Percentiles rank a stretch among this genome's conserved stretches.
phyloP scores from a whole-genome alignment of 2,113 vertebrate genomes.

The Dicaeum eximium region DNA sequence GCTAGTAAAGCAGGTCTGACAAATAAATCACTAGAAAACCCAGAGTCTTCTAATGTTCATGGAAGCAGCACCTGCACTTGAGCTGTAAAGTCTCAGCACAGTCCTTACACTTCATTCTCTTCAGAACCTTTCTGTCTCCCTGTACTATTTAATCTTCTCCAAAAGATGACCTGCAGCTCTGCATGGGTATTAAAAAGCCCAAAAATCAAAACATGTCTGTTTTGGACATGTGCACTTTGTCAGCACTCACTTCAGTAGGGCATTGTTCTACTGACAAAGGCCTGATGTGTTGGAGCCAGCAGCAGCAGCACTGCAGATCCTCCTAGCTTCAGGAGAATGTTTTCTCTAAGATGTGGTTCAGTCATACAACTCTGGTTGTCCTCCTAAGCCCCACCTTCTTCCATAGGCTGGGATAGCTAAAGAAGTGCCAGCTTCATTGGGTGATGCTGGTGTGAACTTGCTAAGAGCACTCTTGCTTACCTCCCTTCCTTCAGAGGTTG shows the following conservation, averaged over 20 bases:
- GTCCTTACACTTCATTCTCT: not conserved
- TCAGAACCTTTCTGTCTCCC: not conserved
- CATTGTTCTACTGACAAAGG: not conserved
- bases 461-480: not conserved
- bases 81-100: not conserved
- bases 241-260: not conserved
- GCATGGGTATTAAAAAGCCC: not conserved
- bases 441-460: not conserved
- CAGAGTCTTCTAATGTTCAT: not conserved
- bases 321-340: not conserved
- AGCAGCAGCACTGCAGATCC: not conserved
- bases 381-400: not conserved
- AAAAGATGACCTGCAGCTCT: not conserved
- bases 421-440: not conserved
- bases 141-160: not conserved
- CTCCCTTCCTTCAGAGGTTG: not conserved
- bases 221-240: not conserved
- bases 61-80: not conserved
- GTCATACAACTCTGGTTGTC: not conserved
- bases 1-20: not conserved
- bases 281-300: accelerated
- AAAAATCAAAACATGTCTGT: not conserved
- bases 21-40: not conserved
- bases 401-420: not conserved
- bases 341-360: not conserved